Base-by-base conservation (phyloP, 1,140 invertebrate genomes). In the Megalopta genalis region DNA sequence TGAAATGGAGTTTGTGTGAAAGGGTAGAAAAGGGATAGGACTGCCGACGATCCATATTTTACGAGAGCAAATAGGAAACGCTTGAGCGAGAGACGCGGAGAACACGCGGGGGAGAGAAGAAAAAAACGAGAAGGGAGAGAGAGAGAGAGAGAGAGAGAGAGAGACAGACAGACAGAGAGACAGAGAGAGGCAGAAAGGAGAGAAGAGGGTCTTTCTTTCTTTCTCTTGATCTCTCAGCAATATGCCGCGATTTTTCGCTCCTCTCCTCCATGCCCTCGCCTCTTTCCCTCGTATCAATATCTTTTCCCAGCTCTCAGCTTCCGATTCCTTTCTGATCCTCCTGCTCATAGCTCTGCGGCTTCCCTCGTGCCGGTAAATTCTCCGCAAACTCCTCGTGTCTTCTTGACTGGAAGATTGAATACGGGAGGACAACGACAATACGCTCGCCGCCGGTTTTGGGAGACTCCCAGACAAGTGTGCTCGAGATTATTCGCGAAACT, bases 1-100 rank as follows among this genome's bases (percentile, higher is more conserved):
- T 80, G 78, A 76, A 80, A 80, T 80, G 64, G 78, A 80, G 71
- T 80, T 80, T 76, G 78, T 32, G 63, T 73, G 72, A 73, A 68
- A 73, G 65, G 62, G 49, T 72, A 57, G 77, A 73, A 72, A 37
- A 49, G 39, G 46, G 49, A 21, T 66, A 71, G 70, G 68, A 57
- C 63, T 72, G 69, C 39, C 52, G 71, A 63, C 72, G 78, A 80
- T 80, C 72, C 78, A 80, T 80, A 76, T 80, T 80, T 80, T 80
- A 80, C 65, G 65, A 76, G 72, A 62, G 78, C 65, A 80, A 80
- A 80, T 74, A 80, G 78, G 78, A 75, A 80, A 76, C 72, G 72
- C 72, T 80, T 54, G 65, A 68, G 57, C 52, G 78, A n/a, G 39
- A 74, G 39, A 42, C 69, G 69, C 23, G 18, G 49, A 46, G 75